Percentiles rank a stretch among this genome's conserved stretches.
Evolutionary conservation across 2,113 vertebrate genomes (phyloP).

Genomic region (Nyctibius bracteatus): DNA sequence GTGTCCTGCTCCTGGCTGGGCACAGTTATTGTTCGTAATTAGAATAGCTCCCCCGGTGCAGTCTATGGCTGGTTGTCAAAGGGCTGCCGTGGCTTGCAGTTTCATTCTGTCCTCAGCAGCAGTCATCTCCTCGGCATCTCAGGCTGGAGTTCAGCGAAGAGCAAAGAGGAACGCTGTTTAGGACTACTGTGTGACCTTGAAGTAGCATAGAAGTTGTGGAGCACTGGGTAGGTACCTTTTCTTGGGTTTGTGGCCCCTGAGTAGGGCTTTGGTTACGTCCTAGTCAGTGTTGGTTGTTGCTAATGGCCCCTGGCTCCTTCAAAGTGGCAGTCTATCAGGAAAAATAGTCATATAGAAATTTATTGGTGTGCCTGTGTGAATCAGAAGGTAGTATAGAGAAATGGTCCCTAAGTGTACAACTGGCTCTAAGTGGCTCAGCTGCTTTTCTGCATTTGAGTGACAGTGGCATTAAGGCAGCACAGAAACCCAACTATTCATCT

Average conservation of each 20-base stretch:
- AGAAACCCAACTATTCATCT: slow-evolving; percentile 55
- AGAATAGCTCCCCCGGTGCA: neutral
- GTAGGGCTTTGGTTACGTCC: neutral
- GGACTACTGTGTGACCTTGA: neutral
- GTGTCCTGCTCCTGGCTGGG: neutral
- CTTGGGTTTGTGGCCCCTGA: neutral
- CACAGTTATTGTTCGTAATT: neutral
- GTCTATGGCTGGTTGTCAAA: neutral
- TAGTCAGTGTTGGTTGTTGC: neutral
- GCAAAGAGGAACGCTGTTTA: neutral
- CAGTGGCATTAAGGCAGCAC: slow-evolving; percentile 62
- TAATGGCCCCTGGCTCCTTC: neutral
- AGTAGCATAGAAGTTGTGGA: neutral
- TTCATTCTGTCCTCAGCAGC: neutral
- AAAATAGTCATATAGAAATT: neutral
- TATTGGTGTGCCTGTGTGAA: slow-evolving; percentile 12
- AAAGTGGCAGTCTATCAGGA: neutral
- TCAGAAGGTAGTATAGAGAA: slow-evolving; percentile 14
- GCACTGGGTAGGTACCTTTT: neutral
- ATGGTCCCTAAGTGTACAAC: slow-evolving; percentile 29
- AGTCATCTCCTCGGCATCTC: neutral
- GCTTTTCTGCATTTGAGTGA: slow-evolving; percentile 60
- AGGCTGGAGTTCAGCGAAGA: neutral
- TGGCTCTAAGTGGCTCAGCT: slow-evolving; percentile 56
- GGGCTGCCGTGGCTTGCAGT: neutral